Conservation (phyloP, 2,888 invertebrate genomes). For the Acanthosepion lycidas region DNA sequence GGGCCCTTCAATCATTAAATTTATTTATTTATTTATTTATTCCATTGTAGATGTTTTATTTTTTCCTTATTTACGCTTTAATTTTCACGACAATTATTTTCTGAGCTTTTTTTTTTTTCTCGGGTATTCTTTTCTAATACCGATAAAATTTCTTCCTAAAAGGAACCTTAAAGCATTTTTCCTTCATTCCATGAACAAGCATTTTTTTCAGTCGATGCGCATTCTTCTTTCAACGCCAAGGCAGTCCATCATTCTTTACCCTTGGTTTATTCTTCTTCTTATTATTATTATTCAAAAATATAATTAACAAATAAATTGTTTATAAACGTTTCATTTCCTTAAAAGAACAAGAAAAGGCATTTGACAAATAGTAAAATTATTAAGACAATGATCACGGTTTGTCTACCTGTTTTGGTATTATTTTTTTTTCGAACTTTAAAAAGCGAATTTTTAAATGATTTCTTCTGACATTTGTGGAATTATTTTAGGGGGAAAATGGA, state of each 20-base stretch:
- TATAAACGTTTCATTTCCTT: background rate
- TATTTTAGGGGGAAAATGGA: background rate
- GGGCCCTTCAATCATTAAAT: background rate
- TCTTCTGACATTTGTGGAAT: background rate
- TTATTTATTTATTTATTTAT: background rate
- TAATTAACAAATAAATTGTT: background rate
- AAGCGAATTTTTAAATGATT: background rate
- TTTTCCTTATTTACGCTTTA: background rate
- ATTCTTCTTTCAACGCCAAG: background rate
- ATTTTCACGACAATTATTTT: background rate
- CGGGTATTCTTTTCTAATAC: background rate
- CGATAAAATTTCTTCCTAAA: background rate
- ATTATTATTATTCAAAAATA: background rate
- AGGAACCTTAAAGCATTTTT: constrained; percentile 24
- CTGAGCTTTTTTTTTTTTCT: background rate
- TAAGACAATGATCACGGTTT: background rate
- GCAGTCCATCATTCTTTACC: background rate
- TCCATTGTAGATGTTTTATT: background rate
- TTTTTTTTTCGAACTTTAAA: background rate
- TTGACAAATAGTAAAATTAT: background rate
- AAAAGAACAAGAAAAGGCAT: background rate
- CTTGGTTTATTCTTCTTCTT: background rate
- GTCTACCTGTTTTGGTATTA: background rate
- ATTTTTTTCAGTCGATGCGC: background rate
- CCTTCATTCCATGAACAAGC: background rate